Conservation (phyloP, 2,113 vertebrate genomes). For the Scartelaos histophorus region DNA sequence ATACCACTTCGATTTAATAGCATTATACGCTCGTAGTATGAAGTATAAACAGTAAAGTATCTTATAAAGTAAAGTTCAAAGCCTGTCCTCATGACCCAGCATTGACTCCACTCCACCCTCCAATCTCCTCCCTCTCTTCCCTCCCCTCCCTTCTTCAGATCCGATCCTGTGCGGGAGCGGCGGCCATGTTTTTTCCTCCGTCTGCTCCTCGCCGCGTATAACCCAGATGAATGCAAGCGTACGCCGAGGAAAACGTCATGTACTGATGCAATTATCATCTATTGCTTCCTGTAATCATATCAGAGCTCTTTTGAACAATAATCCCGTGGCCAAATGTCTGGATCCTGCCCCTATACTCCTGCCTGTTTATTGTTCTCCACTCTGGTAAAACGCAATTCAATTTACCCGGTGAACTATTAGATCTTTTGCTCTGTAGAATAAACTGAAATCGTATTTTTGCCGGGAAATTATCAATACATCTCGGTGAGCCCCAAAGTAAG, state of each 20-base stretch:
- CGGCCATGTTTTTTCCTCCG: conserved; percentile 56
- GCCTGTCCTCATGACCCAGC: conserved; percentile 33
- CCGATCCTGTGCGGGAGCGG: conserved; percentile 15
- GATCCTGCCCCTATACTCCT: conserved; percentile 81
- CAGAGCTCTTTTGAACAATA: conserved; percentile 92
- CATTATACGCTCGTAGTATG: neutral
- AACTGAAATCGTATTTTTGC: conserved; percentile 97
- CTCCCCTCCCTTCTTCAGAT: neutral
- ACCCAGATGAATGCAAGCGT: conserved; percentile 78
- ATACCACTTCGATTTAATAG: neutral
- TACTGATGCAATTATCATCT: conserved; percentile 94
- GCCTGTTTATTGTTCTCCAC: conserved; percentile 97
- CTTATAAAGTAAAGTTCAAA: neutral
- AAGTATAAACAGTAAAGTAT: neutral
- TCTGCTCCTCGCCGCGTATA: conserved; percentile 71
- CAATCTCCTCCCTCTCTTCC: neutral
- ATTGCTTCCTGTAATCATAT: conserved; percentile 94
- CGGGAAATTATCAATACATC: conserved; percentile 99
- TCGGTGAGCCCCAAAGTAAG: conserved; percentile 89
- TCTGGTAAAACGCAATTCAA: conserved; percentile 94
- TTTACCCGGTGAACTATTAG: conserved; percentile 90
- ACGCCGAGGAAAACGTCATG: conserved; percentile 79
- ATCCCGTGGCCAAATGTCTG: conserved; percentile 88
- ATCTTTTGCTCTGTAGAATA: conserved; percentile 95
- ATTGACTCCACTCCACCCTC: conserved; percentile 47